These are phyloP conservation scores for Amblyteles armatorius DNA, from an alignment of 2,888 invertebrate genomes.

Conservation along the genomic window DNA sequence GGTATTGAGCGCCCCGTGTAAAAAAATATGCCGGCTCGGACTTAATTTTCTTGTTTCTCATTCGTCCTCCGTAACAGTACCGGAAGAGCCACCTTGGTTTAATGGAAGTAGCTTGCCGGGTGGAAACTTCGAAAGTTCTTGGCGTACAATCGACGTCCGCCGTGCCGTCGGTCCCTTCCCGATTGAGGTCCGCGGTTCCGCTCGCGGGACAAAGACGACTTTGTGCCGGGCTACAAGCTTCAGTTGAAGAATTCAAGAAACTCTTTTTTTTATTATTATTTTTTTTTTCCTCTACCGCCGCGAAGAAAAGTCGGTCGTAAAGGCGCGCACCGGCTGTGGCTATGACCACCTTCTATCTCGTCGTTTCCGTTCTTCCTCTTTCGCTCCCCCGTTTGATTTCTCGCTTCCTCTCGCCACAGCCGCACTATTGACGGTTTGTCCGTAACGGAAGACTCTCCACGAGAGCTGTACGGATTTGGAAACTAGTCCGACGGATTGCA, in stretches of 20 bases:
- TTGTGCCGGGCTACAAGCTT: conserved; percentile 17
- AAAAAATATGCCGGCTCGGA: neutral
- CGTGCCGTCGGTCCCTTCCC: conserved; percentile 45
- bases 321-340: conserved; percentile 35
- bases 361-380: conserved; percentile 17
- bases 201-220: conserved; percentile 45
- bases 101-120: conserved; percentile 11
- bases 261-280: conserved; percentile 16
- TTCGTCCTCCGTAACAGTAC: neutral
- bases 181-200: conserved; percentile 50
- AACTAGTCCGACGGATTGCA: conserved; percentile 68
- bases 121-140: conserved; percentile 53
- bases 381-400: conserved; percentile 1
- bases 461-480: conserved; percentile 62
- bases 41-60: neutral
- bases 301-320: conserved; percentile 54
- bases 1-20: no score
- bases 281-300: conserved; percentile 45
- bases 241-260: conserved; percentile 37
- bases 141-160: conserved; percentile 38
- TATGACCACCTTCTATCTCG: conserved; percentile 33
- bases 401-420: conserved; percentile 25
- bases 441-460: conserved; percentile 53
- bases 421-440: conserved; percentile 58
- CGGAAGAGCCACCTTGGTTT: conserved; percentile 15